These are phyloP conservation scores for Clanis bilineata DNA, from an alignment of 2,888 invertebrate genomes.

Conservation along the genomic window DNA sequence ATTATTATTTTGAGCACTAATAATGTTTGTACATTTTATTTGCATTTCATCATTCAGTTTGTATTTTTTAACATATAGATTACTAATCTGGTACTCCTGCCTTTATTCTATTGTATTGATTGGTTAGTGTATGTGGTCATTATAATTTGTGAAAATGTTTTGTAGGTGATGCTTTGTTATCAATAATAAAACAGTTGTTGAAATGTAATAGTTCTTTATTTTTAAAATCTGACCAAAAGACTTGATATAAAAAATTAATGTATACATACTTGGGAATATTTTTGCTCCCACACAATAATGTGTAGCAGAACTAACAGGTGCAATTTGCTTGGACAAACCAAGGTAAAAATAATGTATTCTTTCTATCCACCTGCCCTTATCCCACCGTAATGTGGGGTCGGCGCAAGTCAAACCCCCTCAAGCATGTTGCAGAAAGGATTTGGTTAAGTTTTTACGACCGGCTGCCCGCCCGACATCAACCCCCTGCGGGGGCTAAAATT, in stretches of 20 bases:
- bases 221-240: not conserved
- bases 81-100: conserved; percentile 34
- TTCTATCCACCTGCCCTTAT: too few relatives aligned
- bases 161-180: conserved; percentile 70
- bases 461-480: too few relatives aligned
- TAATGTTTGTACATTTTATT: conserved; percentile 15
- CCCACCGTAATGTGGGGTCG: too few relatives aligned
- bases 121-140: conserved; percentile 41
- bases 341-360: too few relatives aligned
- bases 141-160: conserved; percentile 47
- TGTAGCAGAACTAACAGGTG: too few relatives aligned
- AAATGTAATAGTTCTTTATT: conserved; percentile 19
- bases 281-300: too few relatives aligned
- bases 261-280: too few relatives aligned
- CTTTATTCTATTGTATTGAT: conserved; percentile 38
- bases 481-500: too few relatives aligned
- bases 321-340: too few relatives aligned
- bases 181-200: conserved; percentile 61
- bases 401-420: too few relatives aligned
- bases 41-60: conserved; percentile 24
- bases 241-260: conserved; percentile 8
- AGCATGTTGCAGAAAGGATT: too few relatives aligned
- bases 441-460: too few relatives aligned
- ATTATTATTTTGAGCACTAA: conserved; percentile 10
- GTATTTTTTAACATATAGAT: conserved; percentile 24